phyloP scores from a whole-genome alignment of 1,140 invertebrate species.

The Nylanderia fulva region DNA sequence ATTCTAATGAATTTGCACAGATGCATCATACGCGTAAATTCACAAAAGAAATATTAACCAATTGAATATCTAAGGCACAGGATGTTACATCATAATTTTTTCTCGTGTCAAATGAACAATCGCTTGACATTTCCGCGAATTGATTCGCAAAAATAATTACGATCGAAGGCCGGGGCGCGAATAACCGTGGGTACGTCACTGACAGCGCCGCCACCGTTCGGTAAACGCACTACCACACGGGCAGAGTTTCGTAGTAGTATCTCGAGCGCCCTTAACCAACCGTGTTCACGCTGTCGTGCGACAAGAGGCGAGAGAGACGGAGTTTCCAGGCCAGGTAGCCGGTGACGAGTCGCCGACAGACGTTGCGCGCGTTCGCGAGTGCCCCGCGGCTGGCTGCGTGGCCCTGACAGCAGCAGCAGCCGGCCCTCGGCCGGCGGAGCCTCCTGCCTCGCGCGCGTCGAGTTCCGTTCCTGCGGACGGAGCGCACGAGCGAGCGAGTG shows the following conservation, averaged over 20 bases:
- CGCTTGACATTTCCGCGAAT: no score
- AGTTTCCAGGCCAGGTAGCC: slow-evolving; percentile 23
- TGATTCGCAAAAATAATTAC: no score
- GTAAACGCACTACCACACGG: slow-evolving; percentile 56
- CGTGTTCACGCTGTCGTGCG: slow-evolving; percentile 25
- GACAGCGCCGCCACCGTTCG: slow-evolving; percentile 66
- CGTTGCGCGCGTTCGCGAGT: not conserved
- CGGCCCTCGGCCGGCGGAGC: slow-evolving; percentile 8
- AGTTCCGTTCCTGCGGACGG: slow-evolving; percentile 4
- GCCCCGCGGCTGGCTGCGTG: not conserved
- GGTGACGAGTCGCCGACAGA: not conserved
- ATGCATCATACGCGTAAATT: no score
- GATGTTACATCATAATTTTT: no score
- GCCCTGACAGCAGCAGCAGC: not conserved
- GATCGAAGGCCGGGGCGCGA: no score
- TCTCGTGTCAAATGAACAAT: no score
- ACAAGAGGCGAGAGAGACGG: not conserved
- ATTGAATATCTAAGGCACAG: no score
- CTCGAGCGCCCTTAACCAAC: slow-evolving; percentile 54
- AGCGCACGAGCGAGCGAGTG: not conserved
- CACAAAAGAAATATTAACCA: no score
- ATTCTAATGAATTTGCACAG: no score
- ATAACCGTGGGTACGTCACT: slow-evolving; percentile 25
- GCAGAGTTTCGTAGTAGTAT: slow-evolving; percentile 66
- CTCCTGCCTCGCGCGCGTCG: slow-evolving; percentile 14